These are phyloP conservation scores for Epistrophe eligans DNA, from an alignment of 2,888 invertebrate genomes.

Conservation along the genomic window DNA sequence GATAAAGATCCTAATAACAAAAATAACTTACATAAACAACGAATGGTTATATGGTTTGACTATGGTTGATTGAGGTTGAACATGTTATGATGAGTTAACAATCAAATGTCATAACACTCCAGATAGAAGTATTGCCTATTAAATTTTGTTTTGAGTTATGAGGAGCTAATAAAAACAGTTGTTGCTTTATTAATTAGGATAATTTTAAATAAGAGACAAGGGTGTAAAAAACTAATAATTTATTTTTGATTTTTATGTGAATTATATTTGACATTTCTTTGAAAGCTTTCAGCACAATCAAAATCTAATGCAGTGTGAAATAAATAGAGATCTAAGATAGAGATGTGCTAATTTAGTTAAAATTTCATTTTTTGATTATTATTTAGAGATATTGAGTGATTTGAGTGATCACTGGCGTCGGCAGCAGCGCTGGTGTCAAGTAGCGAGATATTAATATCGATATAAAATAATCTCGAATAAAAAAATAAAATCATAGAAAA, in stretches of 20 bases:
- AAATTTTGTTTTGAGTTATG: conserved; percentile 14
- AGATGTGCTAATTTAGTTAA: conserved; percentile 12
- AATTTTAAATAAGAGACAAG: conserved; percentile 71
- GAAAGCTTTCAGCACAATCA: conserved; percentile 4
- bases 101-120: conserved; percentile 39
- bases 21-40: conserved; percentile 43
- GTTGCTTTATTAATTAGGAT: conserved; percentile 52
- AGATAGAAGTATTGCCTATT: conserved; percentile 5
- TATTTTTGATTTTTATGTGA: not conserved
- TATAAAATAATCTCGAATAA: not conserved
- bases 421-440: not conserved
- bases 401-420: not conserved
- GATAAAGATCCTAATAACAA: conserved; percentile 37
- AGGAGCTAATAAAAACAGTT: conserved; percentile 25
- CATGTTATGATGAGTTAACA: conserved; percentile 26
- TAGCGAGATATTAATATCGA: conserved; percentile 1
- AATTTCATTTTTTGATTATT: conserved; percentile 28
- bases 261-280: conserved; percentile 12
- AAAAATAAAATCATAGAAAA: not conserved
- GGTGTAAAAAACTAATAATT: not conserved
- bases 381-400: not conserved
- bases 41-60: not conserved
- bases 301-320: not conserved
- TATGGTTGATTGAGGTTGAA: conserved; percentile 40
- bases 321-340: conserved; percentile 38